Conservation (phyloP, 2,888 invertebrate species). For the Drosophila pseudotalamancana region DNA sequence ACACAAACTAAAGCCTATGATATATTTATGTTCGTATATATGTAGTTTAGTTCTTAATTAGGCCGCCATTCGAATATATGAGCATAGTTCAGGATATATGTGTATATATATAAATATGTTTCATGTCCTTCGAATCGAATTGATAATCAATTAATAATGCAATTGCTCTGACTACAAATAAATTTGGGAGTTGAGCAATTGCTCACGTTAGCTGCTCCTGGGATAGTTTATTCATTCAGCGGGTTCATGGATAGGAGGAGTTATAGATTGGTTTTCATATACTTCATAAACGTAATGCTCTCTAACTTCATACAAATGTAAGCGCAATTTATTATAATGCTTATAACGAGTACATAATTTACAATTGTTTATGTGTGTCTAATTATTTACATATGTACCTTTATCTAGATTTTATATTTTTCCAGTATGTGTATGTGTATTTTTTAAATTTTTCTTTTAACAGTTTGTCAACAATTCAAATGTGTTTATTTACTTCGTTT, state of each 20-base stretch:
- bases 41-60: conserved; percentile 40
- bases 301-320: conserved; percentile 43
- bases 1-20: conserved; percentile 78
- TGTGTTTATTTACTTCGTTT: conserved; percentile 24
- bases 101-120: conserved; percentile 26
- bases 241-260: neutral
- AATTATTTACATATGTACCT: conserved; percentile 63
- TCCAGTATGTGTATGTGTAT: conserved; percentile 12
- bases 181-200: conserved; percentile 29
- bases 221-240: neutral
- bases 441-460: conserved; percentile 18
- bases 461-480: conserved; percentile 56
- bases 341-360: conserved; percentile 71
- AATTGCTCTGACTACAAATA: conserved; percentile 19
- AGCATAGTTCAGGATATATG: conserved; percentile 35
- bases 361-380: conserved; percentile 51
- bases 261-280: neutral
- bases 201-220: neutral
- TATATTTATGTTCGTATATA: conserved; percentile 54
- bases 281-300: conserved; percentile 12
- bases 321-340: conserved; percentile 41
- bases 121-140: conserved; percentile 27
- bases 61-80: conserved; percentile 41
- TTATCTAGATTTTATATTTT: conserved; percentile 13
- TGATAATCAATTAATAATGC: conserved; percentile 20